Evolutionary conservation across 2,888 invertebrate species (phyloP).

Genomic region (Microdon myrmicae): DNA sequence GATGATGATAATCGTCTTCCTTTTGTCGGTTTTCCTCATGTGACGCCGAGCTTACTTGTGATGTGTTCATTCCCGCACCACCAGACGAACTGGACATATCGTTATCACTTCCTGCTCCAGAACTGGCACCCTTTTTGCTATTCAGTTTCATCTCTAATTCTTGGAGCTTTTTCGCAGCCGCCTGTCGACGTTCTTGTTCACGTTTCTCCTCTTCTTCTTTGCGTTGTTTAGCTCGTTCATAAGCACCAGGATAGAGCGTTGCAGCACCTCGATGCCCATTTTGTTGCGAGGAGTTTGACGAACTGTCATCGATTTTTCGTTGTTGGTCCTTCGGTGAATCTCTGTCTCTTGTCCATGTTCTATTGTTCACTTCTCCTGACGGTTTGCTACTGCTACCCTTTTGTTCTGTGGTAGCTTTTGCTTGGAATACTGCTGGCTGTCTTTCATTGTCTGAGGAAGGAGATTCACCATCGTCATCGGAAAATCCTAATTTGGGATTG

Average conservation of each 20-base stretch:
- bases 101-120: conserved; percentile 63
- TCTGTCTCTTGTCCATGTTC: conserved; percentile 32
- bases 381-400: conserved; percentile 30
- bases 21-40: conserved; percentile 37
- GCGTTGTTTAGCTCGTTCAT: conserved; percentile 84
- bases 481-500: conserved; percentile 92
- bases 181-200: conserved; percentile 73
- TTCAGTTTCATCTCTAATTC: conserved; percentile 76
- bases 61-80: conserved; percentile 22
- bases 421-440: conserved; percentile 31
- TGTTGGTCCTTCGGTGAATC: conserved; percentile 38
- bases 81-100: conserved; percentile 41
- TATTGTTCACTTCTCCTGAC: conserved; percentile 27
- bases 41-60: conserved; percentile 30
- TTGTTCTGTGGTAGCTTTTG: conserved; percentile 54
- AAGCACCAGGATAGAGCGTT: conserved; percentile 76
- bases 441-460: conserved; percentile 53
- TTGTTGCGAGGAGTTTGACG: conserved; percentile 54
- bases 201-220: conserved; percentile 91
- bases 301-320: conserved; percentile 53
- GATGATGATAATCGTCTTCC: conserved; percentile 54
- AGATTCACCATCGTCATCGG: conserved; percentile 93
- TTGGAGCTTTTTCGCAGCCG: conserved; percentile 73
- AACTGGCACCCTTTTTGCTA: conserved; percentile 67
- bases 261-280: conserved; percentile 70